A percentile compares a stretch with the other conserved stretches of the same genome.
phyloP scores from a whole-genome alignment of 2,113 vertebrate species.

The Mohoua ochrocephala region DNA sequence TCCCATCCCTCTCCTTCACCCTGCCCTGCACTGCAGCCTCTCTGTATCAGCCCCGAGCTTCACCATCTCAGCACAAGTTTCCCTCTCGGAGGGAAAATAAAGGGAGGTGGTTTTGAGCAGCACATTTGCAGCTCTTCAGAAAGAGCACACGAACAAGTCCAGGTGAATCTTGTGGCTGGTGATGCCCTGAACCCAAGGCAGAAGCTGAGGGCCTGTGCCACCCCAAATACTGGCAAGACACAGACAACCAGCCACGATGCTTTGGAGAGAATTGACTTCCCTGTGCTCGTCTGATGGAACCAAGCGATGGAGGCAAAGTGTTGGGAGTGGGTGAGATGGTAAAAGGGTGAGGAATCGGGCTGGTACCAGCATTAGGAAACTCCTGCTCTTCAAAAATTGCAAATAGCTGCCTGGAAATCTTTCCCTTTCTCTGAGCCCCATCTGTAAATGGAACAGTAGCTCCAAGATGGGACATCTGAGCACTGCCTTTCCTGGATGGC shows the following conservation, averaged over 20 bases:
- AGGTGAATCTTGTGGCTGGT: not conserved
- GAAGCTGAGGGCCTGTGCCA: not conserved
- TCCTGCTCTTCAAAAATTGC: not conserved
- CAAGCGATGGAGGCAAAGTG: not conserved
- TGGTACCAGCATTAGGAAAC: not conserved
- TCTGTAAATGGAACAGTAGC: not conserved
- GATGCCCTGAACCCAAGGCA: not conserved
- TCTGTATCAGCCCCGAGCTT: fast-evolving
- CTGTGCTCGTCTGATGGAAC: not conserved
- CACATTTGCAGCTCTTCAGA: not conserved
- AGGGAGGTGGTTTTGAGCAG: not conserved
- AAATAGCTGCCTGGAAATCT: not conserved
- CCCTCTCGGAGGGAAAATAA: not conserved
- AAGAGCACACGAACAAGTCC: fast-evolving
- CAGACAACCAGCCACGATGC: fast-evolving
- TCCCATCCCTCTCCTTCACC: not conserved
- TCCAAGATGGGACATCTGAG: not conserved
- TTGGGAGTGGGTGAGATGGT: fast-evolving
- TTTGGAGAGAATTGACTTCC: no score
- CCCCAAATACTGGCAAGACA: not conserved
- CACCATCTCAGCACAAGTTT: not conserved
- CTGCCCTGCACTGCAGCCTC: fast-evolving
- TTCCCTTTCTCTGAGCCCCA: not conserved
- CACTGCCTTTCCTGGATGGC: not conserved
- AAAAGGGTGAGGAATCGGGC: not conserved